Percentiles rank a stretch among this genome's conserved stretches.
phyloP scores from a whole-genome alignment of 2,113 vertebrate species.

The Paradoxurus hermaphroditus region DNA sequence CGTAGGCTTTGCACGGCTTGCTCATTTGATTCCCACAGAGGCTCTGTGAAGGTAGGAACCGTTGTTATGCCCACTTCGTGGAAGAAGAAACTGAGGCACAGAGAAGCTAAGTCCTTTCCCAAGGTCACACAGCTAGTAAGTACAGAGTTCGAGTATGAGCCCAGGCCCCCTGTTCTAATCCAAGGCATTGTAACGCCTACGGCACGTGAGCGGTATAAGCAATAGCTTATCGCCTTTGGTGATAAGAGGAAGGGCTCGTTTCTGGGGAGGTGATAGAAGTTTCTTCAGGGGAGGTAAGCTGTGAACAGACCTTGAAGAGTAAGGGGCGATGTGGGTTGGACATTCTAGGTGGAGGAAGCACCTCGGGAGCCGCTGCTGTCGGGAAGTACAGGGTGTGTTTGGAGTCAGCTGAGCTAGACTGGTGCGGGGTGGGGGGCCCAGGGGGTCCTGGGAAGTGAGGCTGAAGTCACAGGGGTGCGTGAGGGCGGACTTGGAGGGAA shows the following conservation, averaged over 20 bases:
- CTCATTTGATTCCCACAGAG: background rate
- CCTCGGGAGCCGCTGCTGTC: fast-evolving
- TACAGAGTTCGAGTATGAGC: background rate
- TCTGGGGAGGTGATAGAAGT: background rate
- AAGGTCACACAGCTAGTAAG: background rate
- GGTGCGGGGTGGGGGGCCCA: background rate
- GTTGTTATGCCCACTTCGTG: background rate
- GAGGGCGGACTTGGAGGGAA: background rate
- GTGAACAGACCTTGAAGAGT: background rate
- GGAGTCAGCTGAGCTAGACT: background rate
- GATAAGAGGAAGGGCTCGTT: background rate
- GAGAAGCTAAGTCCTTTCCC: background rate
- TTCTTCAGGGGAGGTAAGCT: background rate
- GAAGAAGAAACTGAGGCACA: background rate
- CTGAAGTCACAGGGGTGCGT: background rate
- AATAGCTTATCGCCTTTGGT: background rate
- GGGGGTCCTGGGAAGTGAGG: background rate
- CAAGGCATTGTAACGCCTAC: background rate
- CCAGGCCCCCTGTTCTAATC: background rate
- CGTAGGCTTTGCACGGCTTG: background rate
- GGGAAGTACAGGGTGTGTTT: background rate
- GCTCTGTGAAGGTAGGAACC: background rate
- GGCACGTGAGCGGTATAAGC: fast-evolving
- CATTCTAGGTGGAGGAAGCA: background rate
- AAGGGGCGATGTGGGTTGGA: background rate